phyloP scores from a whole-genome alignment of 1,140 invertebrate genomes.

The Lepidurus apus region DNA sequence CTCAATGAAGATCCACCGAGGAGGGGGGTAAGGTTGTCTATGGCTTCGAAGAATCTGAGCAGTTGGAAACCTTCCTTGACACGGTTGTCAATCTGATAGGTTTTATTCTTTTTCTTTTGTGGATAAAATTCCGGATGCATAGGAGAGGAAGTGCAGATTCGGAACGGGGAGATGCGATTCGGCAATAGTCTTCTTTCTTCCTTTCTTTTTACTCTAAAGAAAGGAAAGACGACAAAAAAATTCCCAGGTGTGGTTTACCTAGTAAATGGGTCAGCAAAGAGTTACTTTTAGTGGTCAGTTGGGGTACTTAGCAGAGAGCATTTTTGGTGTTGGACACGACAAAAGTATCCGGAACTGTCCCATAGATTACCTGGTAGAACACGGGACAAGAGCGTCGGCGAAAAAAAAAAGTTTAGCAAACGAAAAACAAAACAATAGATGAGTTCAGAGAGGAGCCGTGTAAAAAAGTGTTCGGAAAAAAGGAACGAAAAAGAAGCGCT shows the following conservation, averaged over 20 bases:
- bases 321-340: not conserved
- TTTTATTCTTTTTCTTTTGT: conserved; percentile 1
- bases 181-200: not conserved
- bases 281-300: conserved; percentile 15
- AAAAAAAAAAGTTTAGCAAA: not conserved
- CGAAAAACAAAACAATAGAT: not conserved
- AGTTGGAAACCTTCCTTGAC: not conserved
- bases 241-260: not conserved
- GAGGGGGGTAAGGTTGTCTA: not conserved
- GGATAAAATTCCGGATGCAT: not conserved
- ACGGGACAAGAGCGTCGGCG: not conserved
- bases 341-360: not conserved
- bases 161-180: not conserved
- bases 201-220: not conserved
- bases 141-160: not conserved
- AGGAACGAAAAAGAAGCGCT: not conserved
- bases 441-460: not conserved
- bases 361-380: conserved; percentile 12
- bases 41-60: not conserved
- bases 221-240: not conserved
- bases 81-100: conserved; percentile 6
- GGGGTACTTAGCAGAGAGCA: not conserved
- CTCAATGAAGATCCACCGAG: not conserved
- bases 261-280: conserved; percentile 14
- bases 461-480: not conserved